These are phyloP conservation scores for Harpagifer antarcticus DNA, from an alignment of 2,797 vertebrate genomes.

Conservation along the genomic window DNA sequence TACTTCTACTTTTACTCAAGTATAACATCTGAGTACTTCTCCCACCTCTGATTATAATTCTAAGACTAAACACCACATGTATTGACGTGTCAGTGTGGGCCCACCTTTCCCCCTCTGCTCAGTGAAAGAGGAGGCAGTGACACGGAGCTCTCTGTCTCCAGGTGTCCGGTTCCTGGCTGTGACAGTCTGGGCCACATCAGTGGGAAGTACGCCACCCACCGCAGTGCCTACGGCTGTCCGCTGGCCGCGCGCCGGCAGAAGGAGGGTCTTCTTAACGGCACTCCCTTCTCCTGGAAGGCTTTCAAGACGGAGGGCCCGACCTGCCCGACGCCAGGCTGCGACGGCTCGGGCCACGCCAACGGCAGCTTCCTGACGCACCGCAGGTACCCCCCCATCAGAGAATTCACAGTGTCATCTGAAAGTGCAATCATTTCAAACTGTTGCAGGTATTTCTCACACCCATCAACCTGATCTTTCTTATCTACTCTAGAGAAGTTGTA, in stretches of 20 bases:
- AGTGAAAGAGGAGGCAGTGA: background rate
- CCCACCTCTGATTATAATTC: background rate
- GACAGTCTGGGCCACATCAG: conserved; percentile 99
- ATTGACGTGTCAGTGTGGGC: background rate
- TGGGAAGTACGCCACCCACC: conserved; percentile 97
- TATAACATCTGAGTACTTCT: too few species aligned
- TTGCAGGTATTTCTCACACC: background rate
- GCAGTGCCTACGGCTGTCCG: conserved; percentile 96
- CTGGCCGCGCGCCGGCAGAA: conserved; percentile 96
- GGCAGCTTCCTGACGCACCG: conserved; percentile 98
- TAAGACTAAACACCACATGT: background rate
- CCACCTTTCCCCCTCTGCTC: background rate
- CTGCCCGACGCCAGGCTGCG: conserved; percentile 96
- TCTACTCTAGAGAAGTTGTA: too few species aligned
- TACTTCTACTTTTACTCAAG: too few species aligned
- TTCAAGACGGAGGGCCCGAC: conserved; percentile 95
- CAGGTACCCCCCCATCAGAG: conserved; percentile 84
- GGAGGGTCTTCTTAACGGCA: conserved; percentile 94
- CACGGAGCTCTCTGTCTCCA: conserved; percentile 54
- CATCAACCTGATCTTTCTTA: background rate
- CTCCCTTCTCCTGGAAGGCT: conserved; percentile 96
- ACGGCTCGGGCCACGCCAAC: conserved; percentile 96
- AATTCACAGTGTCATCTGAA: background rate
- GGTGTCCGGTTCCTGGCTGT: conserved; percentile 97
- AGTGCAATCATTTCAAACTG: background rate